Evolutionary conservation across 1,140 invertebrate genomes (phyloP).

Genomic region (Aphidius gifuensis): DNA sequence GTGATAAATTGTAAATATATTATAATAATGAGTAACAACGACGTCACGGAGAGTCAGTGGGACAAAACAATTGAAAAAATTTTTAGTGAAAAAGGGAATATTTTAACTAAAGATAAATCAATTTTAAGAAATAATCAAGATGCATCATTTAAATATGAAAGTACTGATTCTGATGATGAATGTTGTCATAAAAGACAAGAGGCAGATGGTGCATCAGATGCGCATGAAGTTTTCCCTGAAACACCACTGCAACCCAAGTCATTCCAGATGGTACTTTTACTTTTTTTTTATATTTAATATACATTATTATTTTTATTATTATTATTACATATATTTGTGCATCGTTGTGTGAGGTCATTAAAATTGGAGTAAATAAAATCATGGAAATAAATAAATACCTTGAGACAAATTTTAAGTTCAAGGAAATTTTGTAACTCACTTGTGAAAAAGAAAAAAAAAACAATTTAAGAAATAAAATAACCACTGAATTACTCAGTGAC

Average conservation of each 20-base stretch:
- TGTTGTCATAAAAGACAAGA: conserved; percentile 20
- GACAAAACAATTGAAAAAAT: conserved; percentile 30
- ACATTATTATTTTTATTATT: neutral
- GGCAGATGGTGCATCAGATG: conserved; percentile 17
- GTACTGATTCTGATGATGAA: conserved; percentile 15
- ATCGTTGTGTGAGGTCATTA: neutral
- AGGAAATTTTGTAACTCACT: no score
- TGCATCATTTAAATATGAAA: neutral
- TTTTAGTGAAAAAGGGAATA: conserved; percentile 41
- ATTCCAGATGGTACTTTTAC: conserved; percentile 5
- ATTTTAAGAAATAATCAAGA: conserved; percentile 18
- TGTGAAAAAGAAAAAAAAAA: no score
- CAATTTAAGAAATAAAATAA: no score
- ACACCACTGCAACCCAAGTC: conserved; percentile 9
- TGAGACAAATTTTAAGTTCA: no score
- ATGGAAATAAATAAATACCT: no score
- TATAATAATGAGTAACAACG: conserved; percentile 37
- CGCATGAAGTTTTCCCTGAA: conserved; percentile 24
- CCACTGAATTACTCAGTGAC: no score
- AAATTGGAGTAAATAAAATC: no score
- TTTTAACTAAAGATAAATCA: conserved; percentile 44
- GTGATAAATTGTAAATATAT: neutral
- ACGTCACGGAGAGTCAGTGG: conserved; percentile 33
- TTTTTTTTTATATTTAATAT: neutral
- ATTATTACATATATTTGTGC: conserved; percentile 17